These are phyloP conservation scores for Allochrocebus solatus DNA, from an alignment of 2,797 vertebrate species.

Conservation along the genomic window DNA sequence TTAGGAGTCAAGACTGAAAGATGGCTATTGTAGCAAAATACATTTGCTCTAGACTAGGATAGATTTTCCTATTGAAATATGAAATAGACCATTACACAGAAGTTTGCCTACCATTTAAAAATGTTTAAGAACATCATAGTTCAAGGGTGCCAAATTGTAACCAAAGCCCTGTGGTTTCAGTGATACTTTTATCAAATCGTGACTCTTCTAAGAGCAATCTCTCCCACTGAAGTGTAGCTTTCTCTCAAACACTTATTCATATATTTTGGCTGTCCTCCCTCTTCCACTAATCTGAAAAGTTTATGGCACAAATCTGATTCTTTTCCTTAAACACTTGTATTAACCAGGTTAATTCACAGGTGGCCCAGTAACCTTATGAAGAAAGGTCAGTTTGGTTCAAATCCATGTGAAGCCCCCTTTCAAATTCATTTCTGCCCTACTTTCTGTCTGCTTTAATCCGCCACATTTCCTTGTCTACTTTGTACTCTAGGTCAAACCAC, in stretches of 20 bases:
- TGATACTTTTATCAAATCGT: background rate
- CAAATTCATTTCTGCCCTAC: background rate
- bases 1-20: constrained; percentile 51
- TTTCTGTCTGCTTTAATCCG: background rate
- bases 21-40: constrained; percentile 49
- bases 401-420: background rate
- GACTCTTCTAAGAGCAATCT: background rate
- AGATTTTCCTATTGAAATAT: background rate
- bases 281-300: background rate
- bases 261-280: background rate
- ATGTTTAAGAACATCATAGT: constrained; percentile 31
- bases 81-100: background rate
- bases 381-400: background rate
- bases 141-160: background rate
- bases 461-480: background rate
- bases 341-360: background rate
- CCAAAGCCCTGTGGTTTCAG: background rate
- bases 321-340: background rate
- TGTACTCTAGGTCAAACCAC: background rate
- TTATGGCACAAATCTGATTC: background rate
- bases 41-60: background rate
- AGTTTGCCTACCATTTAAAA: background rate
- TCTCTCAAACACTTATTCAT: background rate
- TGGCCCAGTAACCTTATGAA: background rate
- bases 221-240: background rate